phyloP scores from a whole-genome alignment of 2,888 invertebrate species.

The Nycteola revayana region DNA sequence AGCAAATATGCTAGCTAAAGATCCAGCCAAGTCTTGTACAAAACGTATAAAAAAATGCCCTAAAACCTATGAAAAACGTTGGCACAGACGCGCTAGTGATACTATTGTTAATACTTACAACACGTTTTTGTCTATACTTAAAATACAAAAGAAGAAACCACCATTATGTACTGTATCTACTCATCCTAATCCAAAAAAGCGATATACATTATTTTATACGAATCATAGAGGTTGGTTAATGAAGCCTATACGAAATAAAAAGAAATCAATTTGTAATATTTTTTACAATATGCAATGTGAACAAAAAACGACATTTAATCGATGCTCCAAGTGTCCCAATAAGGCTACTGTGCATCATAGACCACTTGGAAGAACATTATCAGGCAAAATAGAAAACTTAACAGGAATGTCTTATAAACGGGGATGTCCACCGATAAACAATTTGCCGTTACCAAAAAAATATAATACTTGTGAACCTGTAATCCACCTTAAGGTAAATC shows the following conservation, averaged over 20 bases:
- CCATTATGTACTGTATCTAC: not conserved
- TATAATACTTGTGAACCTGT: no score
- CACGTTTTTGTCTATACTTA: constrained; percentile 16
- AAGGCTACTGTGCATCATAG: no score
- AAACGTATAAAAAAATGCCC: no score
- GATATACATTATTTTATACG: constrained; percentile 38
- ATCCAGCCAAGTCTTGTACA: constrained; percentile 2
- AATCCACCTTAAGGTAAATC: no score
- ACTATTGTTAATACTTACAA: constrained; percentile 11
- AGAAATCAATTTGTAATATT: constrained; percentile 3
- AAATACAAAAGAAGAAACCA: constrained; percentile 8
- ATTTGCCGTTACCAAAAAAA: no score
- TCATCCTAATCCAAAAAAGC: constrained; percentile 36
- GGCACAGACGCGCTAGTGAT: constrained; percentile 19
- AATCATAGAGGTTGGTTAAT: constrained; percentile 46
- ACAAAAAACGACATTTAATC: constrained; percentile 2
- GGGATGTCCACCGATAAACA: no score
- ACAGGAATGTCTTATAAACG: no score
- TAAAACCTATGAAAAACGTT: constrained; percentile 1
- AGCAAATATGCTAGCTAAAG: constrained; percentile 5
- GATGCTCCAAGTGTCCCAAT: no score
- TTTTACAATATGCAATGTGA: constrained; percentile 18
- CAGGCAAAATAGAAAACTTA: no score
- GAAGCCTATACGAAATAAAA: constrained; percentile 30
- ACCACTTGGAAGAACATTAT: no score